phyloP scores from a whole-genome alignment of 1,140 invertebrate genomes.

The Pseudomyrmex pallidus region DNA sequence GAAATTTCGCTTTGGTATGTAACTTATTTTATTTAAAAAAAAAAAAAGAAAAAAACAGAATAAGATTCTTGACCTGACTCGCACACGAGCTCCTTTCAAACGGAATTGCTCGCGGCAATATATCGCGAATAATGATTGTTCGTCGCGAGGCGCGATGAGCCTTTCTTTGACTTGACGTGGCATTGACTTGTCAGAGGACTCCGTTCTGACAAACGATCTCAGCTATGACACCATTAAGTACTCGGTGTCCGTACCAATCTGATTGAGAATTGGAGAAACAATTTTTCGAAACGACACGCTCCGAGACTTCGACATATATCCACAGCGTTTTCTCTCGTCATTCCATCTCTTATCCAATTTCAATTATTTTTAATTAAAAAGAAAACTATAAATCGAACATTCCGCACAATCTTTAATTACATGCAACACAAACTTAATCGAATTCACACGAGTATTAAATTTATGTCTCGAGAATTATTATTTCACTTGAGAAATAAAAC shows the following conservation, averaged over 20 bases:
- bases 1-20: background rate
- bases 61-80: constrained; percentile 28
- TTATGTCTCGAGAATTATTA: background rate
- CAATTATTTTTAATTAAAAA: background rate
- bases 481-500: background rate
- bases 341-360: background rate
- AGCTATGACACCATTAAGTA: constrained; percentile 62
- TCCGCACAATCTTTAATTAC: background rate
- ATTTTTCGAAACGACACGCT: constrained; percentile 33
- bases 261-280: constrained; percentile 36
- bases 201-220: constrained; percentile 72
- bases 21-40: background rate
- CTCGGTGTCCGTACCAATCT: background rate
- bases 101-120: constrained; percentile 48
- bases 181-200: constrained; percentile 70
- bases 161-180: constrained; percentile 68
- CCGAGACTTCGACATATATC: background rate
- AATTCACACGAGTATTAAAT: background rate
- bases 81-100: constrained; percentile 44
- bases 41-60: background rate
- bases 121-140: constrained; percentile 57
- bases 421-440: background rate
- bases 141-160: constrained; percentile 59
- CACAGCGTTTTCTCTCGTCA: background rate
- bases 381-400: background rate